phyloP scores from a whole-genome alignment of 2,797 vertebrate species.

The Lacerta bilineata region DNA sequence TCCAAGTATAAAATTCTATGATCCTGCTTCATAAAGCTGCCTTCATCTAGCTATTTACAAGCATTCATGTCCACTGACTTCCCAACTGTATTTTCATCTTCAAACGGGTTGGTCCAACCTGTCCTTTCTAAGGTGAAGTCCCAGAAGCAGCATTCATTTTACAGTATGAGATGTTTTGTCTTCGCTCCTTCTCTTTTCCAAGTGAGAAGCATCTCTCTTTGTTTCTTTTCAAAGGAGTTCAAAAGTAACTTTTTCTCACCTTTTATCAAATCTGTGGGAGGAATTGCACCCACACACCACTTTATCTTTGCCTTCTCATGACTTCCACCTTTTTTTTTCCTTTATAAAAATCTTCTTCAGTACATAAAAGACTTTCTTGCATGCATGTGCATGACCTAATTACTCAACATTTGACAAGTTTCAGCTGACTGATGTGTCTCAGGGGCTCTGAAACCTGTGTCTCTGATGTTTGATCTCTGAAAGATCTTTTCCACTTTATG shows the following conservation, averaged over 20 bases:
- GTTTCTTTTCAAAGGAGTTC: neutral
- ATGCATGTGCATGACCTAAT: neutral
- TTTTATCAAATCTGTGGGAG: neutral
- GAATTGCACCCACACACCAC: neutral
- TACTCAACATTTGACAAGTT: neutral
- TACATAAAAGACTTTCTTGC: neutral
- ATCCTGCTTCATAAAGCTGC: neutral
- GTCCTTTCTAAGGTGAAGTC: neutral
- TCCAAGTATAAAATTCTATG: too few species aligned
- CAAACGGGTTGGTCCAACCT: neutral
- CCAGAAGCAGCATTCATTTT: fast-evolving
- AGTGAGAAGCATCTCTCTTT: neutral
- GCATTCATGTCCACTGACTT: neutral
- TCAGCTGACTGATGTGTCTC: neutral
- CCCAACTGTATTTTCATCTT: neutral
- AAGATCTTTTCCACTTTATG: neutral
- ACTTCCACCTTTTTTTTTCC: neutral
- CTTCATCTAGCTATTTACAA: neutral
- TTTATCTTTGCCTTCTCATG: neutral
- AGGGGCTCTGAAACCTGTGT: neutral
- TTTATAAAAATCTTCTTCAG: neutral
- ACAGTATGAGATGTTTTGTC: neutral
- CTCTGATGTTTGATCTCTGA: neutral
- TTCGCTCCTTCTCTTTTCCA: neutral
- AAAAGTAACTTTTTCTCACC: neutral